Percentiles rank a stretch among this genome's conserved stretches.
These are phyloP conservation scores for Macroglossus sobrinus DNA, from an alignment of 2,113 vertebrate genomes.

Conservation along the genomic window DNA sequence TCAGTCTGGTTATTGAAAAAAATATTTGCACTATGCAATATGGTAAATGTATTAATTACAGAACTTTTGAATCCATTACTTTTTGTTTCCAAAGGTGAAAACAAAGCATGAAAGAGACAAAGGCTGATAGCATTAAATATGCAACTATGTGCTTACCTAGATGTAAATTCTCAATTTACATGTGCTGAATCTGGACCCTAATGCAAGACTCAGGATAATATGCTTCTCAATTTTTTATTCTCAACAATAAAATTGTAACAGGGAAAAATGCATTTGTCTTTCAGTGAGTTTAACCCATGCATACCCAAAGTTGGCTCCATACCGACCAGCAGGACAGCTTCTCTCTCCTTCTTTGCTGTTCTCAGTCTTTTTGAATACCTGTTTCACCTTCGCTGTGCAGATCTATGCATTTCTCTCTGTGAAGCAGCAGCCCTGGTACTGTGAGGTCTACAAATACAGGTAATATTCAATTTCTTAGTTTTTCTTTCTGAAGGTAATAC, in stretches of 20 bases:
- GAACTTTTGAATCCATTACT: background rate
- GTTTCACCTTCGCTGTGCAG: slow-evolving; percentile 70
- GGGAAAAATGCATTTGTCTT: slow-evolving; percentile 30
- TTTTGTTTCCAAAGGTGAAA: background rate
- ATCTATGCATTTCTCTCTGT: slow-evolving; percentile 77
- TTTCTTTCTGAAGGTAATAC: background rate
- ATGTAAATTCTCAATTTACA: background rate
- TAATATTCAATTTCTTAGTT: slow-evolving; percentile 24
- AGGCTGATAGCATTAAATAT: background rate
- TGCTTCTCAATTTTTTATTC: background rate
- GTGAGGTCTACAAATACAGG: slow-evolving; percentile 72
- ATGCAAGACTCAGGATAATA: background rate
- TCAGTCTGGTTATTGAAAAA: background rate
- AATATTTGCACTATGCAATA: background rate
- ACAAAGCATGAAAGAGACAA: background rate
- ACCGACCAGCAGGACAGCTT: slow-evolving; percentile 78
- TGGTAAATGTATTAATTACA: background rate
- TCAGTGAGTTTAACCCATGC: slow-evolving; percentile 82
- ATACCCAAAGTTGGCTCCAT: slow-evolving; percentile 80
- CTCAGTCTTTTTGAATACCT: slow-evolving; percentile 75
- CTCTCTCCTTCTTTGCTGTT: slow-evolving; percentile 81
- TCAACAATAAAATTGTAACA: background rate
- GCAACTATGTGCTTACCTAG: background rate
- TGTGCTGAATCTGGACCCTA: background rate
- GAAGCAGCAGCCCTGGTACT: slow-evolving; percentile 83